Conservation (phyloP, 2,888 invertebrate species). For the Ichneumoninae sp. region DNA sequence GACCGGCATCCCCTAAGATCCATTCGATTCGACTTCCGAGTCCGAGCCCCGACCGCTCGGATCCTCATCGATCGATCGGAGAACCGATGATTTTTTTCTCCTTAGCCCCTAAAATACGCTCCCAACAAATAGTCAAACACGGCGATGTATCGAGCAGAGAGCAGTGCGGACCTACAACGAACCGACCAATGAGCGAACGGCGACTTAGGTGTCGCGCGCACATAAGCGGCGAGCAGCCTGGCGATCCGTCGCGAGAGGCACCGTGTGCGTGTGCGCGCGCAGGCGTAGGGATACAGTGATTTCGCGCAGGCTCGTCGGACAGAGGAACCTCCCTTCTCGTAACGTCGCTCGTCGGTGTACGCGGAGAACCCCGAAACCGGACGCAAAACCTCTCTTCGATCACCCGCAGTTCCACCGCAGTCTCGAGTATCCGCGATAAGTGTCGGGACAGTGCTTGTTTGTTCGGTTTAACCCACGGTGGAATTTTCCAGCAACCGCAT, state of each 20-base stretch:
- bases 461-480: slow-evolving; percentile 71
- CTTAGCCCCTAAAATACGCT: background rate
- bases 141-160: background rate
- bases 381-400: slow-evolving; percentile 68
- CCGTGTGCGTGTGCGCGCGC: slow-evolving; percentile 69
- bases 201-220: slow-evolving; percentile 3
- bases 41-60: background rate
- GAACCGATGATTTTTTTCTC: background rate
- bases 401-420: slow-evolving; percentile 80
- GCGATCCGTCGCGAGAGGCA: slow-evolving; percentile 29
- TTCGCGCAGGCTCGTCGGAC: slow-evolving; percentile 71
- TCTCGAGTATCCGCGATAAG: slow-evolving; percentile 78
- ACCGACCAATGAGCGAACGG: background rate
- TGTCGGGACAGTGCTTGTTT: slow-evolving; percentile 81
- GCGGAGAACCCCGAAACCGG: slow-evolving; percentile 80
- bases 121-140: background rate
- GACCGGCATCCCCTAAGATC: background rate
- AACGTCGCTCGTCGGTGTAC: slow-evolving; percentile 73
- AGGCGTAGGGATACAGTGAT: slow-evolving; percentile 77
- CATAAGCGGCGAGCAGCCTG: slow-evolving; percentile 8
- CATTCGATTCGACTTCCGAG: background rate
- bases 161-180: background rate
- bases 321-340: slow-evolving; percentile 83
- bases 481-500: slow-evolving; percentile 75
- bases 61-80: background rate